phyloP scores from a whole-genome alignment of 2,888 invertebrate species.

The Hirtodrosophila histrioides region DNA sequence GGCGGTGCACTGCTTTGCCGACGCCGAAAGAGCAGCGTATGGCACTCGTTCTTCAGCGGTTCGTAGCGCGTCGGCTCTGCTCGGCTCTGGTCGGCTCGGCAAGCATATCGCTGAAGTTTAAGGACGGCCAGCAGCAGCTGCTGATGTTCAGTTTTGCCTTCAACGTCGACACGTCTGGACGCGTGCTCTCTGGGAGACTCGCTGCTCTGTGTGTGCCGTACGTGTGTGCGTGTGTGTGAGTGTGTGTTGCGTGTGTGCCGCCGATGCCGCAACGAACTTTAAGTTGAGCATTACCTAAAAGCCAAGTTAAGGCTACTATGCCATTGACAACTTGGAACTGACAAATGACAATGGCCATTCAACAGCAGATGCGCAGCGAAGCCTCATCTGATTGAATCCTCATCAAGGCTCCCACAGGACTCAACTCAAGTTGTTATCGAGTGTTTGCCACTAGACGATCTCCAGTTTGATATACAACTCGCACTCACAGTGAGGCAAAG shows the following conservation, averaged over 20 bases:
- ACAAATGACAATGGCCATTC: slow-evolving; percentile 26
- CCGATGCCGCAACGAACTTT: slow-evolving; percentile 50
- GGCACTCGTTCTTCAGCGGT: neutral
- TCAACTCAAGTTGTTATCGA: slow-evolving; percentile 12
- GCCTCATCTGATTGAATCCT: slow-evolving; percentile 24
- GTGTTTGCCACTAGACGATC: slow-evolving; percentile 22
- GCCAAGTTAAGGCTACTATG: slow-evolving; percentile 49
- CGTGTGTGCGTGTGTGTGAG: slow-evolving; percentile 5
- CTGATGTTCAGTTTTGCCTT: slow-evolving; percentile 60
- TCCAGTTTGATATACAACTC: neutral
- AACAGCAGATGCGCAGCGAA: neutral
- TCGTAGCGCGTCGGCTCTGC: slow-evolving; percentile 22
- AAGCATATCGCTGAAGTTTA: slow-evolving; percentile 52
- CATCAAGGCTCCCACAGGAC: neutral
- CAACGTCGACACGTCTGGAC: slow-evolving; percentile 54
- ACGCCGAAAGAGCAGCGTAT: slow-evolving; percentile 37
- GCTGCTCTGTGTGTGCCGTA: slow-evolving; percentile 1
- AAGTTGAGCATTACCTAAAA: slow-evolving; percentile 37
- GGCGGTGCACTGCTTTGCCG: slow-evolving; percentile 67
- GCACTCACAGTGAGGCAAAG: neutral
- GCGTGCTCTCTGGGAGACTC: slow-evolving; percentile 34
- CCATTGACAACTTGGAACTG: slow-evolving; percentile 18
- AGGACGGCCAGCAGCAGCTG: slow-evolving; percentile 60
- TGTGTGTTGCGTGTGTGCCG: slow-evolving; percentile 11
- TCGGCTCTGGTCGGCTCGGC: slow-evolving; percentile 8